These are phyloP conservation scores for Actenoides hombroni DNA, from an alignment of 2,113 vertebrate genomes.

Conservation along the genomic window DNA sequence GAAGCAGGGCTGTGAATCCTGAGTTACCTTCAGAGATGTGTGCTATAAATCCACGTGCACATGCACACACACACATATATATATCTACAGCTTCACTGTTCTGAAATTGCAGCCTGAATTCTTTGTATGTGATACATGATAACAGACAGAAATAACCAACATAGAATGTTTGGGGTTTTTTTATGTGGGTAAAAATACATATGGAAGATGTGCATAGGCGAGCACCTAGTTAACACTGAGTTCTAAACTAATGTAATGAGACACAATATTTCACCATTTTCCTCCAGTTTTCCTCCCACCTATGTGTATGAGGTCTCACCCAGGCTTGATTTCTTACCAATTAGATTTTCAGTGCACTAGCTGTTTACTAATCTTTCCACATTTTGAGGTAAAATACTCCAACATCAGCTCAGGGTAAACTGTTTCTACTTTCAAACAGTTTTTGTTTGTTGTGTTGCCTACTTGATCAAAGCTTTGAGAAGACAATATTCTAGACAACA, in stretches of 20 bases:
- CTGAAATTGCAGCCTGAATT: neutral
- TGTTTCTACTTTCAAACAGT: neutral
- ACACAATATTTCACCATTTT: neutral
- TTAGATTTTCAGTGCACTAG: neutral
- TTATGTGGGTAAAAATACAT: neutral
- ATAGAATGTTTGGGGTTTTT: neutral
- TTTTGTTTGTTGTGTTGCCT: neutral
- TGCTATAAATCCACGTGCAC: neutral
- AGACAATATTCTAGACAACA: neutral
- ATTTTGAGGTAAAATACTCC: neutral
- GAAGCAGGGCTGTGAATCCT: neutral
- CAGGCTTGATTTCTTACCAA: neutral
- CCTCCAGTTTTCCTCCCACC: neutral
- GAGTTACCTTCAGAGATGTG: neutral
- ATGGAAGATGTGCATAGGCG: neutral
- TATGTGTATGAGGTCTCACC: neutral
- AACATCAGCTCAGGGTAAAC: neutral
- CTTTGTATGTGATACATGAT: neutral
- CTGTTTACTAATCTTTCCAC: neutral
- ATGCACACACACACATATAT: neutral
- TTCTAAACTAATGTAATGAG: neutral
- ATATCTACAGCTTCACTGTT: neutral
- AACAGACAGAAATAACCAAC: neutral
- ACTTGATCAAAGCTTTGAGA: neutral
- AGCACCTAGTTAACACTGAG: neutral